Base-by-base conservation (phyloP, 2,888 invertebrate species). In the Temnothorax unifasciatus region DNA sequence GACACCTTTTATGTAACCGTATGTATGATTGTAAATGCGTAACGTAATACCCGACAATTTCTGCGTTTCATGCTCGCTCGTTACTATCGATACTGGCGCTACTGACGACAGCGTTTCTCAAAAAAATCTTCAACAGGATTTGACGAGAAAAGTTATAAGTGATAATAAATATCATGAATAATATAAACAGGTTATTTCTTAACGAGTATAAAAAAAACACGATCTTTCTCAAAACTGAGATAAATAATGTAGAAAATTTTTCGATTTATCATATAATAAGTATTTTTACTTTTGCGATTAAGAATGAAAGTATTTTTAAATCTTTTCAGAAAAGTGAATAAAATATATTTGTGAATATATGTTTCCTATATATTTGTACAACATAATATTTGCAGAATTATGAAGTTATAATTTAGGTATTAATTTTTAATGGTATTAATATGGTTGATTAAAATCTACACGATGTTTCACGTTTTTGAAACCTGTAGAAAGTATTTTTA, bases 11-110 rank as follows among this genome's bases (percentile, higher is more conserved):
- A 81, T 59, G 18, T 86, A 89, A 86, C 86, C 84, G 85, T 84
- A 82, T 84, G 85, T 84, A 85, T 84, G 85, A 86, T 86, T 89
- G 83, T 89, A 88, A 88, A 89, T 89, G 88, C 88, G 85, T 84
- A 87, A 85, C 84, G 64, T 79, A 84, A 89, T 89, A 81, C 85
- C 50, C 85, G 77, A 86, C 76, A 77, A 85, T 89, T 84, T 79
- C 83, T 85, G 82, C 87, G 86, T 86, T 86, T 84, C 75, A 50
- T 63, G 73, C 82, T 82, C 50, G 74, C 83, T 82, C 84, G 87
- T 89, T 87, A 87, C 82, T 87, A 87, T 82, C 87, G 87, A 83
- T 84, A 75, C 82, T 63, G 34, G 66, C 77, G 64, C 63, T 84
- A 84, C 21, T 44, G 57, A 59, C 44, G 11, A 59, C 87, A 86